These are phyloP conservation scores for Colius striatus DNA, from an alignment of 2,113 vertebrate species.

Conservation along the genomic window DNA sequence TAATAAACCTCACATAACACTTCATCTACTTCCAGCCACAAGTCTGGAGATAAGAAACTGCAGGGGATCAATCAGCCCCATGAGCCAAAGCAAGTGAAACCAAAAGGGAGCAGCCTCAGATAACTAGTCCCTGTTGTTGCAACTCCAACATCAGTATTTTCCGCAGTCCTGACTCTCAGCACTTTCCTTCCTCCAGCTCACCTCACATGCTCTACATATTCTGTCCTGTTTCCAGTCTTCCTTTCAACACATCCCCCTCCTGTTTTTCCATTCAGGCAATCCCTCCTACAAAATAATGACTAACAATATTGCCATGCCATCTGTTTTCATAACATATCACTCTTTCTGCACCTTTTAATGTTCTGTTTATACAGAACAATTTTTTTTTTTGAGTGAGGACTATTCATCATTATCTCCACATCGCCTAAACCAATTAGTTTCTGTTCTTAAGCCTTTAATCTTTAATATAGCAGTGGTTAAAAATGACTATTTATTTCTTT, in stretches of 20 bases:
- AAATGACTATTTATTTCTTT: slow-evolving; percentile 39
- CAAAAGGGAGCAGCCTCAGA: slow-evolving; percentile 6
- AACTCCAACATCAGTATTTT: neutral
- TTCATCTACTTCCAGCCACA: slow-evolving; percentile 4
- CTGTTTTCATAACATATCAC: slow-evolving; percentile 34
- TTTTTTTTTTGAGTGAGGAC: slow-evolving; percentile 1
- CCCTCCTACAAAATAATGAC: slow-evolving; percentile 47
- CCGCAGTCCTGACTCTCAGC: neutral
- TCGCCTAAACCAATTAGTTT: neutral
- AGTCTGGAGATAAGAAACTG: slow-evolving; percentile 22
- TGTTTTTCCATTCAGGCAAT: slow-evolving; percentile 46
- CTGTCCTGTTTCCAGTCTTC: neutral
- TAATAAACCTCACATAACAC: slow-evolving; percentile 14
- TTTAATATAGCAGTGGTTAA: slow-evolving; percentile 24
- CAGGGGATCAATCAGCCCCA: slow-evolving; percentile 9
- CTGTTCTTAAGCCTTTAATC: slow-evolving; percentile 28
- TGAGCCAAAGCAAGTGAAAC: slow-evolving; percentile 29
- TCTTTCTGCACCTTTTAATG: slow-evolving; percentile 34
- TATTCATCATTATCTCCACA: neutral
- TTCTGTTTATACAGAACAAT: neutral
- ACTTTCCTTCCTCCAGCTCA: neutral
- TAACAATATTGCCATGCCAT: slow-evolving; percentile 48
- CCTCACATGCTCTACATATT: slow-evolving; percentile 35
- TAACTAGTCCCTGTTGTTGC: slow-evolving; percentile 30
- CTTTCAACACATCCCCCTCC: slow-evolving; percentile 44